A percentile compares a stretch with the other conserved stretches of the same genome.
These are phyloP conservation scores for Notolepis coatsorum DNA, from an alignment of 2,797 vertebrate species.

Conservation along the genomic window DNA sequence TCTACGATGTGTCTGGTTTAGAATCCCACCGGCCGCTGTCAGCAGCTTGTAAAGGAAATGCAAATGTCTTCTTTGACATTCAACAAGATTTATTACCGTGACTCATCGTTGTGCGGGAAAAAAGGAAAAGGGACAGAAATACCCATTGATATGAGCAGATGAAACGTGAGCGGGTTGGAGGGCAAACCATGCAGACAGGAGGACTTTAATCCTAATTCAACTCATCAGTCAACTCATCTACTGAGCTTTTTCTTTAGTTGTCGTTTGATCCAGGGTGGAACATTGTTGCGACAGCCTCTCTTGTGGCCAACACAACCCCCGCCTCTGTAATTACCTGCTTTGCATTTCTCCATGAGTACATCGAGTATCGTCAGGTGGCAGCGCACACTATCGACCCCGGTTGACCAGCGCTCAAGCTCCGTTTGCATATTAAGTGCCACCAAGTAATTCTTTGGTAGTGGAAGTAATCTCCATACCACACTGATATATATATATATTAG, in stretches of 20 bases:
- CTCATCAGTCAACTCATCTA: too few relatives aligned
- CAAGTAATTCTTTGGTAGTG: conserved; percentile 5
- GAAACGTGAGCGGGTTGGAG: too few relatives aligned
- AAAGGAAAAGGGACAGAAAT: background rate
- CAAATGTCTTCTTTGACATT: too few relatives aligned
- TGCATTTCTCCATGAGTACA: background rate
- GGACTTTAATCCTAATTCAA: background rate
- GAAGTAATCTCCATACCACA: conserved; percentile 4
- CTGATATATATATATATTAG: background rate
- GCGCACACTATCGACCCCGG: conserved; percentile 17
- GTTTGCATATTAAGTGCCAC: conserved; percentile 5
- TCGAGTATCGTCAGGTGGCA: background rate
- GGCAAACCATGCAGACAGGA: too few relatives aligned
- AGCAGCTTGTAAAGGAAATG: too few relatives aligned
- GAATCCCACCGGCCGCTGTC: too few relatives aligned
- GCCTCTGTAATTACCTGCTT: background rate
- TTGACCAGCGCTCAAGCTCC: conserved; percentile 16
- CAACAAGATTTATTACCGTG: too few relatives aligned
- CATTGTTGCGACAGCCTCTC: background rate
- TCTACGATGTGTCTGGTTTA: too few relatives aligned
- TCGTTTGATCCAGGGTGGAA: background rate
- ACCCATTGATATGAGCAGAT: background rate
- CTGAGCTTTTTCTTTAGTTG: background rate
- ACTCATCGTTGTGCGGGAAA: background rate
- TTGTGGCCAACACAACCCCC: background rate